Conservation (phyloP, 1,140 invertebrate species). For the Eumeta japonica region DNA sequence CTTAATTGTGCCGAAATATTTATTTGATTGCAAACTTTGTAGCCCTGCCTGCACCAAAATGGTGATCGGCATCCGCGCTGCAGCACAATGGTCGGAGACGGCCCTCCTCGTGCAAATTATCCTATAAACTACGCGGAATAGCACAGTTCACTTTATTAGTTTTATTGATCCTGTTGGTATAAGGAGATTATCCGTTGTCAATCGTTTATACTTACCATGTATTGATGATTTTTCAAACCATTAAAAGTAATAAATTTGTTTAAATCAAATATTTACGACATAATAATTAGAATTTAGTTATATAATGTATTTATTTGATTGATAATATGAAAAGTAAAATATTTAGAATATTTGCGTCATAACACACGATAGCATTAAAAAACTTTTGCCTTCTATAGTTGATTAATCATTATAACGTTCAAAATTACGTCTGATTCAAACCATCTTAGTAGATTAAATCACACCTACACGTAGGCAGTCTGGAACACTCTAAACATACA, state of each 20-base stretch:
- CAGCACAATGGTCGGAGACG: constrained; percentile 5
- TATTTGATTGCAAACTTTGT: constrained; percentile 55
- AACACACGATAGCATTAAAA: too few species aligned
- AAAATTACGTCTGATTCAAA: too few species aligned
- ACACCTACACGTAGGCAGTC: too few species aligned
- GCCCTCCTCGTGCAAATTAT: constrained; percentile 6
- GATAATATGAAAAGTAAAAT: too few species aligned
- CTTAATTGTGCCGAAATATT: constrained; percentile 59
- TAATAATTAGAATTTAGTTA: too few species aligned
- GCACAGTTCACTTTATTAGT: neutral
- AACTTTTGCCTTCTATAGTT: too few species aligned
- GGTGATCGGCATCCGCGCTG: constrained; percentile 51
- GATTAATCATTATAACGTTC: too few species aligned
- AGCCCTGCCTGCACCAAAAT: constrained; percentile 51
- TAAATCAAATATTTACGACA: neutral
- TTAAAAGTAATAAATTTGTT: too few species aligned
- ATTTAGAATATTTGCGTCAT: too few species aligned
- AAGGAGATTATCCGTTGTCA: neutral
- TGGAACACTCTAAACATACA: too few species aligned
- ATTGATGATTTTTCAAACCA: neutral
- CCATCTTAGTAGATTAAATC: too few species aligned
- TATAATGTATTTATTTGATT: too few species aligned
- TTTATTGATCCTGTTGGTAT: neutral
- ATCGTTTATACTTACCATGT: neutral
- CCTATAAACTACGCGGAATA: constrained; percentile 9